Base-by-base conservation (phyloP, 2,797 vertebrate genomes). In the Dryobates pubescens region DNA sequence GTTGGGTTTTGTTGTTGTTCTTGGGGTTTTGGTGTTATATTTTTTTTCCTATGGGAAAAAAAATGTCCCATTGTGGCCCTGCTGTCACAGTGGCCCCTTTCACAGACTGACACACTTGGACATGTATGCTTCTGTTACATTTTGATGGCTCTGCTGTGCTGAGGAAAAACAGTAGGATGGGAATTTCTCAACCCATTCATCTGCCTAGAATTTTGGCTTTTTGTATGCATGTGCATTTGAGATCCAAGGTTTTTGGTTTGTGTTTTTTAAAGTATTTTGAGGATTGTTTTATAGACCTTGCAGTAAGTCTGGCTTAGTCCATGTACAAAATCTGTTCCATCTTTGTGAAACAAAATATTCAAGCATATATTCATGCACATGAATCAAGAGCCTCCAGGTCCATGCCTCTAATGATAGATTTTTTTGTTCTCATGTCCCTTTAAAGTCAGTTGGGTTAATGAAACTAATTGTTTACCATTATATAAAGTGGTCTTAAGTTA, bases 61-160 rank as follows among this genome's bases (percentile, higher is more conserved):
- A 62, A 65, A 8, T 30, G 13, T 1, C 9, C 3, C 5, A 53
- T 47, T 0, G 0, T 34, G 47, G 24, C 6, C 24, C 36, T 57
- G 16, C 43, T 7, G 5, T 63, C n/a, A 24, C 38, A 47, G 32
- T 23, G 26, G 4, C n/a, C 3, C 19, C 3, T 56, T 87, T 64
- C 36, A 64, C 11, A 80, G 32, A 54, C 0, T 29, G 19, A 30
- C 23, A 75, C 2, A 2, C 20, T 47, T 47, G 9, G 17, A 59
- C 14, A 7, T 34, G 3, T 5, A 32, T 36, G n/a, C 20, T 74
- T 86, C 10, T 2, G 1, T 18, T 63, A 17, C 1, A 24, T 16
- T 73, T 82, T 76, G 9, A 4, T 59, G 8, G 14, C 13, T 81
- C 54, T 72, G 22, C 30, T 45, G 15, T 36, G 15, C 24, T 64